Conservation (phyloP, 2,797 vertebrate genomes). For the Oreortyx pictus region DNA sequence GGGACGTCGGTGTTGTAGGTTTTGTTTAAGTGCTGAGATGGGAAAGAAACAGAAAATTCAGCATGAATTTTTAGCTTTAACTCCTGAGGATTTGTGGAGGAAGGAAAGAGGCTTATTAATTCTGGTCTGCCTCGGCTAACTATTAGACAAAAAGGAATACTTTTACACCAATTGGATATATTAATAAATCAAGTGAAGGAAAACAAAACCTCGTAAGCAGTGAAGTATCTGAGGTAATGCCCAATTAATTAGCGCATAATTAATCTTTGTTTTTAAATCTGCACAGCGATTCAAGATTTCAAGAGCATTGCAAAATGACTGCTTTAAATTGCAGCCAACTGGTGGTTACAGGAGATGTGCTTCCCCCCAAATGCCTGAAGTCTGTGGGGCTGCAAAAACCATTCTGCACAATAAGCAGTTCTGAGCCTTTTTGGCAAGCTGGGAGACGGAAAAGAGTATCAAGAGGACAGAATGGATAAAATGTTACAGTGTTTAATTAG, state of each 20-base stretch:
- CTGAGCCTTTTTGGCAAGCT: background rate
- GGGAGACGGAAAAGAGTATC: background rate
- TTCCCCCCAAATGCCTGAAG: background rate
- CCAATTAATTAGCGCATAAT: background rate
- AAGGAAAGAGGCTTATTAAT: background rate
- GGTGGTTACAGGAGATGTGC: background rate
- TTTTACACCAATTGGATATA: background rate
- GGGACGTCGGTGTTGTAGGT: slow-evolving; percentile 90
- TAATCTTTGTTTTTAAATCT: background rate
- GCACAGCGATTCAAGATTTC: background rate
- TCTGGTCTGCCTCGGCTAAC: background rate
- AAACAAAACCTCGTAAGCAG: background rate
- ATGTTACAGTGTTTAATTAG: background rate
- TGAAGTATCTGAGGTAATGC: background rate
- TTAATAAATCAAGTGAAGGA: background rate
- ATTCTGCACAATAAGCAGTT: background rate
- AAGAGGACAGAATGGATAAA: background rate
- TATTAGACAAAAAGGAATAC: background rate
- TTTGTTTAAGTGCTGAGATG: slow-evolving; percentile 92
- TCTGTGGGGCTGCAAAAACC: background rate
- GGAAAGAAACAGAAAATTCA: slow-evolving; percentile 58
- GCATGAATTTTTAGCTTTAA: slow-evolving; percentile 9
- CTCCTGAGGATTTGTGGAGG: background rate
- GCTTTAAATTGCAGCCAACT: background rate
- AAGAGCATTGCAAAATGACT: background rate